Evolutionary conservation across 2,888 invertebrate species (phyloP).

Genomic region (Eupithecia pulchellata): DNA sequence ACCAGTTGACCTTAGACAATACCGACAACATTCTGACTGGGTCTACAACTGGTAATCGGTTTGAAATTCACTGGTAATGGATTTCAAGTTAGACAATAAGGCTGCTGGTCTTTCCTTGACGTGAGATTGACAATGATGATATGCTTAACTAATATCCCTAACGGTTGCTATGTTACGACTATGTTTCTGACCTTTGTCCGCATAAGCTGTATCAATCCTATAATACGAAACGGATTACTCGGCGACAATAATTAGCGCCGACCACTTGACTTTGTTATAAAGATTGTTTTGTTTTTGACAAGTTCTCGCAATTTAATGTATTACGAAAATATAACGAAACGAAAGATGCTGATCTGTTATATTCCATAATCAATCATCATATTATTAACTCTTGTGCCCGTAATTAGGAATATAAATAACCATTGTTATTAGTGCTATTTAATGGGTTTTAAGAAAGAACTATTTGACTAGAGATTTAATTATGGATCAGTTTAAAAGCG

Average conservation of each 20-base stretch:
- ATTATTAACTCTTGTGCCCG: not conserved
- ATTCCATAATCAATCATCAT: not conserved
- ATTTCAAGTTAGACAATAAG: too few species aligned
- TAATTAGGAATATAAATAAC: too few species aligned
- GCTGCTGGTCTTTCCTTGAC: too few species aligned
- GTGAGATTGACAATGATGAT: too few species aligned
- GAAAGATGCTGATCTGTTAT: not conserved
- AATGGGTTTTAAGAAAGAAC: too few species aligned
- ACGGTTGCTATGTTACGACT: not conserved
- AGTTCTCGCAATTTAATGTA: not conserved
- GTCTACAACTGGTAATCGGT: too few species aligned
- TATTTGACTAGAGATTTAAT: not conserved
- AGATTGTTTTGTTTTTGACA: not conserved
- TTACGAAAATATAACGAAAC: not conserved
- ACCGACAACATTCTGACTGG: too few species aligned
- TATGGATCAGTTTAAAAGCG: not conserved
- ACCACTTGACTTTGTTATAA: conserved; percentile 1
- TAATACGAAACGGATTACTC: conserved; percentile 18
- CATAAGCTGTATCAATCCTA: conserved; percentile 5
- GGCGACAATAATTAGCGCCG: conserved; percentile 1
- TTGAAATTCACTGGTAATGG: too few species aligned
- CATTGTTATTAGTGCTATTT: too few species aligned
- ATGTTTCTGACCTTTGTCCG: conserved; percentile 7
- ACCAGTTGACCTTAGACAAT: too few species aligned
- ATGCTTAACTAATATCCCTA: not conserved